Evolutionary conservation across 2,888 invertebrate genomes (phyloP).

Genomic region (Hedya salicella): DNA sequence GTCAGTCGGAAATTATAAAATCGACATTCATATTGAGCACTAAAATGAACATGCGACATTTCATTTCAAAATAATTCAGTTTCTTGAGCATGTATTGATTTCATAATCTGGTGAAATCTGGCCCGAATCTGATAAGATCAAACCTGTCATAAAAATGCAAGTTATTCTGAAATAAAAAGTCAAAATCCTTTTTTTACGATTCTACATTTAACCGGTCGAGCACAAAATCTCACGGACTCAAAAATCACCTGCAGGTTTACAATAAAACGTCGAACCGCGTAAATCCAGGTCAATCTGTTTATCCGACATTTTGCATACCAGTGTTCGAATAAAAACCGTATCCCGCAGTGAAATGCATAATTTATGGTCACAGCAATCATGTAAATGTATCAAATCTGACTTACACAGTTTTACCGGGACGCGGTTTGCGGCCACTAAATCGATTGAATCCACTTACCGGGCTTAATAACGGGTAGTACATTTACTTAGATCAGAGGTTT

Average conservation of each 20-base stretch:
- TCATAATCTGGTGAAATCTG: not conserved
- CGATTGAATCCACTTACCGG: constrained; percentile 42
- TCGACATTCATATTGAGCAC: too few relatives aligned
- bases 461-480: constrained; percentile 45
- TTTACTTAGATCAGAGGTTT: constrained; percentile 45
- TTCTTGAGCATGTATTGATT: too few relatives aligned
- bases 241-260: constrained; percentile 14
- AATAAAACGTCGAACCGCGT: constrained; percentile 29
- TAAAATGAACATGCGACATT: too few relatives aligned
- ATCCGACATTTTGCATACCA: constrained; percentile 18
- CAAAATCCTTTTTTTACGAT: constrained; percentile 13
- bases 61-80: too few relatives aligned
- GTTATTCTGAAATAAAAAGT: constrained; percentile 2
- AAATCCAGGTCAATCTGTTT: constrained; percentile 39
- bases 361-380: constrained; percentile 42
- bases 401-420: constrained; percentile 46
- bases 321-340: constrained; percentile 40
- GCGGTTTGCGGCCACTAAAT: constrained; percentile 46
- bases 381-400: constrained; percentile 45
- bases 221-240: constrained; percentile 31
- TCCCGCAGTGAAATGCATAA: constrained; percentile 42
- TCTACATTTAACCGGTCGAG: constrained; percentile 3
- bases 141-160: constrained; percentile 14
- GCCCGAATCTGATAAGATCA: not conserved
- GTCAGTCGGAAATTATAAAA: too few relatives aligned